Evolutionary conservation across 2,113 vertebrate species (phyloP).

Genomic region (Otolemur garnettii): DNA sequence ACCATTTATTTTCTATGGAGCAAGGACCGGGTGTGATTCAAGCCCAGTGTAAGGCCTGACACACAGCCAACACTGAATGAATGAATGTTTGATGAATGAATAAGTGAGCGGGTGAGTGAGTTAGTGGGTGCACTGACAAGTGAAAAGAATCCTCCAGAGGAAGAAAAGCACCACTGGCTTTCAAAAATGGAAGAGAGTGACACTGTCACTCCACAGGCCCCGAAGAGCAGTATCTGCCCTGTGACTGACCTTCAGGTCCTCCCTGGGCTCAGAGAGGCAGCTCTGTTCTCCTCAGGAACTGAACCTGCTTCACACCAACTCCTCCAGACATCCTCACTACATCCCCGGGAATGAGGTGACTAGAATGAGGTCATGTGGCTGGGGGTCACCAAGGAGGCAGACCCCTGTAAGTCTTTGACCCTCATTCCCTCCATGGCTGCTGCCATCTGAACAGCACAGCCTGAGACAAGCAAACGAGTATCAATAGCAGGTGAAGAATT

Average conservation of each 20-base stretch:
- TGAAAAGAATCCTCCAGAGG: neutral
- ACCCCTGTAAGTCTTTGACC: too few relatives aligned
- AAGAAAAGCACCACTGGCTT: neutral
- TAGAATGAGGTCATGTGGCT: fast-evolving
- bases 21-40: neutral
- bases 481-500: neutral
- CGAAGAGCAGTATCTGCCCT: neutral
- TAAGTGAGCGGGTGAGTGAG: neutral
- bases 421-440: neutral
- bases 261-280: neutral
- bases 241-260: fast-evolving
- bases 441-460: neutral
- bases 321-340: neutral
- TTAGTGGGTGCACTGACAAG: neutral
- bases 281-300: neutral
- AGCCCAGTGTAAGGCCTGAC: neutral
- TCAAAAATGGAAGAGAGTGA: neutral
- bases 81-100: neutral
- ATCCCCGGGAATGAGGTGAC: neutral
- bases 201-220: neutral
- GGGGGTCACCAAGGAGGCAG: neutral
- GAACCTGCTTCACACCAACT: neutral
- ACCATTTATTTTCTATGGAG: neutral
- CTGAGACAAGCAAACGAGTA: neutral
- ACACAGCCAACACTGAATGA: neutral